Evolutionary conservation across 1,140 invertebrate species (phyloP).

Genomic region (Lucilia cuprina): DNA sequence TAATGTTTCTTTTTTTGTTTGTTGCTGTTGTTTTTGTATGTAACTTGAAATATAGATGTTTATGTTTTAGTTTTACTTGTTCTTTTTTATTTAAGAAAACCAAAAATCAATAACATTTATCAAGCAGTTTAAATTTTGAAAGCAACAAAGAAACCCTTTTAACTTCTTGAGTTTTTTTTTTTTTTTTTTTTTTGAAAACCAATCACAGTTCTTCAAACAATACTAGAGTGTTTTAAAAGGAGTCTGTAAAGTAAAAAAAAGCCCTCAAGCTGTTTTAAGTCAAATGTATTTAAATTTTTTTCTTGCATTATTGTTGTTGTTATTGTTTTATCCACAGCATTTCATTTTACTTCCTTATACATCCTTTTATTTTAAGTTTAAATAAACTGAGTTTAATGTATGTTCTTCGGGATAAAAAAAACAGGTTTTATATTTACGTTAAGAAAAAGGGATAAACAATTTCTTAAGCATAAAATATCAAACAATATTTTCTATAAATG

Average conservation of each 20-base stretch:
- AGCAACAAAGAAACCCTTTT: background rate
- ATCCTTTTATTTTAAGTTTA: background rate
- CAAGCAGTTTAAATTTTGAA: background rate
- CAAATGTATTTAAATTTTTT: constrained; percentile 8
- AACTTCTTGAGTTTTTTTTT: no score
- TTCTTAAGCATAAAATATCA: background rate
- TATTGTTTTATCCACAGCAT: background rate
- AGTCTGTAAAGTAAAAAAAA: background rate
- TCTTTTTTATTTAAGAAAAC: background rate
- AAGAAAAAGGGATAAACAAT: background rate
- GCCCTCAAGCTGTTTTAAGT: background rate
- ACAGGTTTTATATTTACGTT: background rate
- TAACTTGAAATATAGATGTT: background rate
- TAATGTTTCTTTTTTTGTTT: background rate
- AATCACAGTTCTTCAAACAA: background rate
- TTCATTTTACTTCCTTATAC: background rate
- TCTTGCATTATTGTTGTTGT: background rate
- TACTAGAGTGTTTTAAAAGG: background rate
- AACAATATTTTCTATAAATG: background rate
- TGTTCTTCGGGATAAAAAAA: background rate
- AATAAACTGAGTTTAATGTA: constrained; percentile 8
- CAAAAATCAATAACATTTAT: background rate
- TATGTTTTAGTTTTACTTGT: background rate
- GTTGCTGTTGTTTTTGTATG: background rate
- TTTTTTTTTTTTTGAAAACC: background rate